phyloP scores from a whole-genome alignment of 2,797 vertebrate genomes.

The Dendrocincla tyrannina region DNA sequence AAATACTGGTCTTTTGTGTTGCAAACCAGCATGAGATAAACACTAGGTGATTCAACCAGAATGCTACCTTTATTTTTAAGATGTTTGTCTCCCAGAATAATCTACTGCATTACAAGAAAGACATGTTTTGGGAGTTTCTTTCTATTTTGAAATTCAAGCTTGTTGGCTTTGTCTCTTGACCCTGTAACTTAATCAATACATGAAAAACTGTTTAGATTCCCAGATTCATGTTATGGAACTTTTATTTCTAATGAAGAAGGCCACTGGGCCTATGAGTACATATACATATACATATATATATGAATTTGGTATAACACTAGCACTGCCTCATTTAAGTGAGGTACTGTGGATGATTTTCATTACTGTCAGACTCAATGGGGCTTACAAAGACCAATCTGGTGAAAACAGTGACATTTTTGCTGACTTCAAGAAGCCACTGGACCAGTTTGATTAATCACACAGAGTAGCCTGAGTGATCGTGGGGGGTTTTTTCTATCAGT shows the following conservation, averaged over 20 bases:
- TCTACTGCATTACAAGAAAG: background rate
- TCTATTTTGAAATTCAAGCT: background rate
- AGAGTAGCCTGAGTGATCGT: background rate
- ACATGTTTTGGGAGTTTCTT: background rate
- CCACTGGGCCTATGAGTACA: background rate
- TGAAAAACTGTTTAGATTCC: background rate
- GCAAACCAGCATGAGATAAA: background rate
- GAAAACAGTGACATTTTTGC: background rate
- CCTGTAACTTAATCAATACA: background rate
- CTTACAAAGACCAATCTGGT: background rate
- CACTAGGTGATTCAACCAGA: background rate
- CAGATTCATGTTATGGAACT: background rate
- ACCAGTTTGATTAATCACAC: background rate
- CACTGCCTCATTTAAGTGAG: background rate
- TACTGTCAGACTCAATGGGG: background rate
- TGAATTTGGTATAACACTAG: background rate
- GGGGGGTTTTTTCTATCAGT: background rate
- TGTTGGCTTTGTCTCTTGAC: background rate
- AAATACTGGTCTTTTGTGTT: background rate
- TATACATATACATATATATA: too few species aligned
- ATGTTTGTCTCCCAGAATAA: background rate
- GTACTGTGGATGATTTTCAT: background rate
- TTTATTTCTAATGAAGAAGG: background rate
- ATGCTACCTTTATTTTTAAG: background rate
- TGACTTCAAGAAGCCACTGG: background rate